Base-by-base conservation (phyloP, 2,113 vertebrate genomes). In the Coptodon rendalli region DNA sequence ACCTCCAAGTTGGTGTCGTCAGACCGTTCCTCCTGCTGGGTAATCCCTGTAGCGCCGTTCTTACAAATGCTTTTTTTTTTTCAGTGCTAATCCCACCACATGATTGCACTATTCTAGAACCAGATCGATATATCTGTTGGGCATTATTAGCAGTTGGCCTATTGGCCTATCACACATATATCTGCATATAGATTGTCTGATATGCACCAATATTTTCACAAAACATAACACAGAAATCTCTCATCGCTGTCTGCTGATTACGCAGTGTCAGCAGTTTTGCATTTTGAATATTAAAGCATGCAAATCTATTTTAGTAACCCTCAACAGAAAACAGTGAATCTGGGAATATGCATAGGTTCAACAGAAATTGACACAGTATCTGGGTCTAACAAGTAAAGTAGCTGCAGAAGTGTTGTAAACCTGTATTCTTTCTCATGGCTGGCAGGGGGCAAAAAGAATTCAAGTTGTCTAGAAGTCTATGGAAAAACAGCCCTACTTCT, bases 21-120 rank as follows among this genome's bases (percentile, higher is more conserved):
- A 97, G 96, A 92, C 97, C 98, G 0, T 98, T 97, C 95, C 91
- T 99, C n/a, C 93, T 99, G 53, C 96, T 99, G 73, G 97, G 98
- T 99, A 96, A 97, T 48, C 1, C 6, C 6, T 27, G 34, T n/a
- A 31, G 6, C 4, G 27, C 10, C 54, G 29, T 2, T 63, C 43
- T 14, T 31, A 61, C 57, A 59, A 31, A 59, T 63, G 0, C 45
- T 38, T 63, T 63, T 31, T 54, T 9, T 9, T 11, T 34, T 31
- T 10, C 10, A 6, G 14, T 38, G 16, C 29, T 27, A 61, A 43
- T 85, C 13, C 1, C 14, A 36, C 50, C 14, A 12, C 38, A 38
- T 7, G 22, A 24, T 27, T 11, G 9, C 40, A 6, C 68, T 27
- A 27, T 27, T 73, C 8, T 27, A 45, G 68, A 73, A 17, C 13